Conservation (phyloP, 2,113 vertebrate genomes). For the Meleagris gallopavo region DNA sequence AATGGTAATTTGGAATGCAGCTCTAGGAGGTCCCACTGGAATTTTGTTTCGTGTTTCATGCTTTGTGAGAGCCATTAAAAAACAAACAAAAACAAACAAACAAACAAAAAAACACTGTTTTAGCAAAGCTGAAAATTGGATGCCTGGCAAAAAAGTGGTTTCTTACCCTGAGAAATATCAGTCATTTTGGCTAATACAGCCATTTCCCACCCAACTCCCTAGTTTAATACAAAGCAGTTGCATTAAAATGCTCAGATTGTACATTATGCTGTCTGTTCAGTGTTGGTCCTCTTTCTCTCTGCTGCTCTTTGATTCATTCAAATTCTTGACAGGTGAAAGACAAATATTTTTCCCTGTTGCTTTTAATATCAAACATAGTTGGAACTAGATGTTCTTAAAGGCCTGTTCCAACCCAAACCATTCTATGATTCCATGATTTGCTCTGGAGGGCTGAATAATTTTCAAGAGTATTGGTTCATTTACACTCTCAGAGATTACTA, state of each 20-base stretch:
- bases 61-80: not conserved
- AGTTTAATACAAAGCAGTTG: not conserved
- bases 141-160: not conserved
- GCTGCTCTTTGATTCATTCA: not conserved
- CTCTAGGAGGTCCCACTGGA: not conserved
- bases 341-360: not conserved
- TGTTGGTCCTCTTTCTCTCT: not conserved
- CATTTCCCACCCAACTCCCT: not conserved
- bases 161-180: not conserved
- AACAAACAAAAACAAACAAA: not conserved
- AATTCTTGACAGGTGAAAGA: conserved; percentile 10
- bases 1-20: not conserved
- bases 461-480: not conserved
- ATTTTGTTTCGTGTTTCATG: not conserved
- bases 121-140: not conserved
- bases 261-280: not conserved
- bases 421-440: not conserved
- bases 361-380: not conserved
- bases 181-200: not conserved
- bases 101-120: not conserved
- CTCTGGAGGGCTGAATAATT: not conserved
- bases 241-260: not conserved
- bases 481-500: not conserved
- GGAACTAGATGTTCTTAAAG: too few relatives aligned
- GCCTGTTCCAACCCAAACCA: too few relatives aligned